Percentiles rank a stretch among this genome's conserved stretches.
These are phyloP conservation scores for Ictalurus punctatus DNA, from an alignment of 2,113 vertebrate genomes.

Conservation along the genomic window DNA sequence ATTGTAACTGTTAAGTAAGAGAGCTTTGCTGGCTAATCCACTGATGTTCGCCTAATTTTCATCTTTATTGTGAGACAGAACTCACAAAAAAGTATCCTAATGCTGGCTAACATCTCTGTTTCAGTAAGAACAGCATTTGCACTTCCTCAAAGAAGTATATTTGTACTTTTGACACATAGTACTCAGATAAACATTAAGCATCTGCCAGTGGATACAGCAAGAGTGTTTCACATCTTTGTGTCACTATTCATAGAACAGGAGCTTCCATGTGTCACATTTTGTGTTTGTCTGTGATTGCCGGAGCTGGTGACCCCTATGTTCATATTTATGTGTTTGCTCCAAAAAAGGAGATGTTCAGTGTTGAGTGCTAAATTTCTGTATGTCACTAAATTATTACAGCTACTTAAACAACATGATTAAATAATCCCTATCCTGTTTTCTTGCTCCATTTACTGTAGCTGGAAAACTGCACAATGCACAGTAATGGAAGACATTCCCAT, in stretches of 20 bases:
- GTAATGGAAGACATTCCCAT: neutral
- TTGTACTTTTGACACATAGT: neutral
- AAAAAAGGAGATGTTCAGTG: slow-evolving; percentile 11
- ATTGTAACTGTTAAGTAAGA: neutral
- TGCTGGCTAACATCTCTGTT: neutral
- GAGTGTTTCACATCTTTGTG: slow-evolving; percentile 11
- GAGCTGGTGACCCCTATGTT: neutral
- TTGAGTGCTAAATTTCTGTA: neutral
- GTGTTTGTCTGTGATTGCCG: slow-evolving; percentile 30
- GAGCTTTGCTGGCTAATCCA: neutral
- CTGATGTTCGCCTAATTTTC: slow-evolving; percentile 15
- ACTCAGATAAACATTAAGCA: slow-evolving; percentile 2
- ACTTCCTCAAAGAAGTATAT: neutral
- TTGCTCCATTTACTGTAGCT: neutral
- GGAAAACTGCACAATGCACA: neutral
- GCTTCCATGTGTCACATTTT: slow-evolving; percentile 7
- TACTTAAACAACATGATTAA: slow-evolving; percentile 20
- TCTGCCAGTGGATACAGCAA: neutral
- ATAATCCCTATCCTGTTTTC: neutral
- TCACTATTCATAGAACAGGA: slow-evolving; percentile 10
- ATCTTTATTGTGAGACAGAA: neutral
- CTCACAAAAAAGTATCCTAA: neutral
- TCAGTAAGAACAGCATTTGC: neutral
- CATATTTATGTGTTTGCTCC: neutral
- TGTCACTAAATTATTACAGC: neutral